phyloP scores from a whole-genome alignment of 92 coral and sea anemone species.

The Bergia puertoricense region DNA sequence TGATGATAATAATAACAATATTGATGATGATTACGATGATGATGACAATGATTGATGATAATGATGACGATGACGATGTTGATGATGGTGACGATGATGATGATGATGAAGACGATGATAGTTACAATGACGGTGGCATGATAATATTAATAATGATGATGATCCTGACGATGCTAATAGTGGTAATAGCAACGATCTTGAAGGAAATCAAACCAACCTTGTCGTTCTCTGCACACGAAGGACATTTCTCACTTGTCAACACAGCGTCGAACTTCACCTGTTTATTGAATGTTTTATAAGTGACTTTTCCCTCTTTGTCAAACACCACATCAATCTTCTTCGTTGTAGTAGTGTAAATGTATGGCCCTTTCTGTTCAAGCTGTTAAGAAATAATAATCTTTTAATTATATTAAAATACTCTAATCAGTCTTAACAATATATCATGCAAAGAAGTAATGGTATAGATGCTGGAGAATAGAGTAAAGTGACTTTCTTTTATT shows the following conservation, averaged over 20 bases:
- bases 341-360: conserved; percentile 67
- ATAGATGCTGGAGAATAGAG: too few relatives aligned
- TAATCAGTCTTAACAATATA: too few relatives aligned
- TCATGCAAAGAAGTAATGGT: too few relatives aligned
- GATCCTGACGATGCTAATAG: neutral
- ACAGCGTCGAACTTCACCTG: conserved; percentile 54
- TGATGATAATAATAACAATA: neutral
- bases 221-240: conserved; percentile 53
- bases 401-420: neutral
- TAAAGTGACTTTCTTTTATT: too few relatives aligned
- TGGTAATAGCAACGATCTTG: neutral
- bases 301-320: conserved; percentile 44
- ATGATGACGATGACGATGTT: neutral
- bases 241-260: conserved; percentile 62
- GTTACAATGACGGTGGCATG: neutral
- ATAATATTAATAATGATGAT: too few relatives aligned
- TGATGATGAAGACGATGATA: neutral
- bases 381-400: conserved; percentile 18
- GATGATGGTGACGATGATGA: neutral
- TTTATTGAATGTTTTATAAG: conserved; percentile 65
- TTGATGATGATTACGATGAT: neutral
- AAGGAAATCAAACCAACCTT: conserved; percentile 15
- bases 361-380: conserved; percentile 87
- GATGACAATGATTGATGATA: neutral
- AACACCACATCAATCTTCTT: conserved; percentile 69